phyloP scores from a whole-genome alignment of 2,888 invertebrate genomes.

The Athripsodes cinereus region DNA sequence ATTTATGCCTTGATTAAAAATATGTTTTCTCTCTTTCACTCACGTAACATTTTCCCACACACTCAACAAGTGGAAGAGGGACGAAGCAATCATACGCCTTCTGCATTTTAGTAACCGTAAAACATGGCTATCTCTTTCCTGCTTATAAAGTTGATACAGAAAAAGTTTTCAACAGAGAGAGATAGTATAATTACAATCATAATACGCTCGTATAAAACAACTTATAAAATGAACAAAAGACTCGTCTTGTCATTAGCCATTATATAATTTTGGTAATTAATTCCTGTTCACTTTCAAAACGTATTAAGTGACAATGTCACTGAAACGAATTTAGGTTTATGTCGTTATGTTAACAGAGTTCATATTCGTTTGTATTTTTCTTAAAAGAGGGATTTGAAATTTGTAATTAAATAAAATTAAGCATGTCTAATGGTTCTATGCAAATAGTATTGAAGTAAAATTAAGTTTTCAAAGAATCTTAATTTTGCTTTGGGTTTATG shows the following conservation, averaged over 20 bases:
- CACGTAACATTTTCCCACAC: constrained; percentile 2
- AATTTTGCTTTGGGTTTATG: constrained; percentile 25
- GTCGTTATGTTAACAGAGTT: neutral
- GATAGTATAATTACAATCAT: neutral
- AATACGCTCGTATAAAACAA: neutral
- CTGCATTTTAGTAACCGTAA: constrained; percentile 4
- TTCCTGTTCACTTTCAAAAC: constrained; percentile 4
- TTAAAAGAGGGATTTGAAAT: constrained; percentile 20
- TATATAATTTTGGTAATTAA: constrained; percentile 29
- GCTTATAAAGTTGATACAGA: neutral
- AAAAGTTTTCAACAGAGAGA: neutral
- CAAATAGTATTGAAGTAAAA: constrained; percentile 24
- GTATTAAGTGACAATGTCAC: constrained; percentile 7
- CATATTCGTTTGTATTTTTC: constrained; percentile 5
- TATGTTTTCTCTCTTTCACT: constrained; percentile 15
- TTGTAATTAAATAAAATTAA: constrained; percentile 29
- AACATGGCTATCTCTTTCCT: constrained; percentile 6
- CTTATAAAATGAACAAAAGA: constrained; percentile 27
- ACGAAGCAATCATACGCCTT: constrained; percentile 5
- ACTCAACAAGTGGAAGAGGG: constrained; percentile 9
- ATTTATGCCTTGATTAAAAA: constrained; percentile 22
- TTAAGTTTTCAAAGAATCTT: constrained; percentile 27
- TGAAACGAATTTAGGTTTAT: constrained; percentile 10
- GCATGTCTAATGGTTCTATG: constrained; percentile 25
- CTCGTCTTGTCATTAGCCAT: constrained; percentile 29